Conservation (phyloP, 2,797 vertebrate species). For the Netta rufina region DNA sequence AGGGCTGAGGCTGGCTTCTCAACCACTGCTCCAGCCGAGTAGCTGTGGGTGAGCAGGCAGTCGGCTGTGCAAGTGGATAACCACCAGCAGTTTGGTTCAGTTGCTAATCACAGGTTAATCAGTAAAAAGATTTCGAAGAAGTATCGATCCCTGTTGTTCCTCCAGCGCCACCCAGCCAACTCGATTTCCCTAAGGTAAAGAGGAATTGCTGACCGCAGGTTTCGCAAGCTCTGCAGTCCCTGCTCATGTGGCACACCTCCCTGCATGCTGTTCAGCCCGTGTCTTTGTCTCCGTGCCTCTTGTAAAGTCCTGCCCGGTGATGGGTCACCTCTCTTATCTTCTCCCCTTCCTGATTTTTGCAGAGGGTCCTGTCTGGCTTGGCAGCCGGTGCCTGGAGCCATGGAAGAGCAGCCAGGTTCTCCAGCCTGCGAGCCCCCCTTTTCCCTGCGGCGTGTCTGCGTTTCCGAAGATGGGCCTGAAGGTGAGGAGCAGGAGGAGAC, state of each 20-base stretch:
- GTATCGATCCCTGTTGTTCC: not conserved
- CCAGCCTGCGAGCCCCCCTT: not conserved
- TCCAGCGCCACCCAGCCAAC: not conserved
- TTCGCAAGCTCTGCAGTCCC: not conserved
- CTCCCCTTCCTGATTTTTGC: not conserved
- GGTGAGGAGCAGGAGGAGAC: not conserved
- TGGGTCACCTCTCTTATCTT: rapidly evolving
- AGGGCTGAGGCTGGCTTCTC: not conserved
- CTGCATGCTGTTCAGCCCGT: rapidly evolving
- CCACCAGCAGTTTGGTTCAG: not conserved
- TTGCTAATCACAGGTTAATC: too few species aligned
- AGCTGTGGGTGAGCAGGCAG: too few species aligned
- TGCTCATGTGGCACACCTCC: too few species aligned
- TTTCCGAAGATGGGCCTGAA: not conserved
- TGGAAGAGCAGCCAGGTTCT: not conserved
- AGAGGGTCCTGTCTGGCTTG: not conserved
- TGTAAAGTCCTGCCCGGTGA: rapidly evolving
- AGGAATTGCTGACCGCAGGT: too few species aligned
- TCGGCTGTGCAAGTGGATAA: not conserved
- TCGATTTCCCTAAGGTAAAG: not conserved
- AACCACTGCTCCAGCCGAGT: not conserved
- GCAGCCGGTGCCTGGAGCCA: not conserved
- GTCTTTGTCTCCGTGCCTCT: not conserved
- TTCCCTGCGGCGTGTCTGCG: not conserved
- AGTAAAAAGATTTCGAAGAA: not conserved